phyloP scores from a whole-genome alignment of 1,140 invertebrate genomes.

The Cotesia chilonis region DNA sequence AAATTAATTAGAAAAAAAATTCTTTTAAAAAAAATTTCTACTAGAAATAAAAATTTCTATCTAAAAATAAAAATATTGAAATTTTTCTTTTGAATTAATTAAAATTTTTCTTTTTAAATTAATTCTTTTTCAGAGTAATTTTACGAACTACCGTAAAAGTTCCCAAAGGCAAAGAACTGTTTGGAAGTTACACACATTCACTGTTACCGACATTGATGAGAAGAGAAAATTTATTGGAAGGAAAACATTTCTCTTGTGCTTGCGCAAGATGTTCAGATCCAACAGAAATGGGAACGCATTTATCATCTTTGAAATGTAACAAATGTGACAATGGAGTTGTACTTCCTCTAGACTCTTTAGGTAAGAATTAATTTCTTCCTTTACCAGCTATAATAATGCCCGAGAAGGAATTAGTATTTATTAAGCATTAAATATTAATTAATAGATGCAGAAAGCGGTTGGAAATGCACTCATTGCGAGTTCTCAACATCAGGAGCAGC shows the following conservation, averaged over 20 bases:
- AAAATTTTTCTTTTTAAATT: too few species aligned
- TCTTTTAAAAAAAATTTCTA: too few species aligned
- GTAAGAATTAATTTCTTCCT: conserved; percentile 56
- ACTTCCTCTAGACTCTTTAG: conserved; percentile 72
- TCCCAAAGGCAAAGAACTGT: conserved; percentile 71
- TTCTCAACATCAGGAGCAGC: conserved; percentile 69
- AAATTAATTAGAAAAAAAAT: too few species aligned
- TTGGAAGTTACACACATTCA: conserved; percentile 79
- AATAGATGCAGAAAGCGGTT: conserved; percentile 69
- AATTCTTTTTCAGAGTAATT: conserved; percentile 66
- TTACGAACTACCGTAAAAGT: conserved; percentile 76
- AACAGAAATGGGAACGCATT: conserved; percentile 78
- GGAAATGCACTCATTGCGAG: conserved; percentile 79
- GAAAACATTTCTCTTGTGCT: conserved; percentile 81
- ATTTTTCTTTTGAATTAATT: too few species aligned
- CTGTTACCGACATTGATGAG: conserved; percentile 78
- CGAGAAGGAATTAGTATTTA: not conserved
- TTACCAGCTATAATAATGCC: too few species aligned
- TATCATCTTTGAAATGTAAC: conserved; percentile 79
- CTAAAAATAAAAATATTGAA: too few species aligned
- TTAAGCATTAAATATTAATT: conserved; percentile 21
- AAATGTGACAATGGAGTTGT: conserved; percentile 78
- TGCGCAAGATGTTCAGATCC: conserved; percentile 79
- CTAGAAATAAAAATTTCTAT: too few species aligned
- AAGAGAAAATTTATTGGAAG: conserved; percentile 73